Base-by-base conservation (phyloP, 2,797 vertebrate genomes). In the Hoplostethus mediterraneus region DNA sequence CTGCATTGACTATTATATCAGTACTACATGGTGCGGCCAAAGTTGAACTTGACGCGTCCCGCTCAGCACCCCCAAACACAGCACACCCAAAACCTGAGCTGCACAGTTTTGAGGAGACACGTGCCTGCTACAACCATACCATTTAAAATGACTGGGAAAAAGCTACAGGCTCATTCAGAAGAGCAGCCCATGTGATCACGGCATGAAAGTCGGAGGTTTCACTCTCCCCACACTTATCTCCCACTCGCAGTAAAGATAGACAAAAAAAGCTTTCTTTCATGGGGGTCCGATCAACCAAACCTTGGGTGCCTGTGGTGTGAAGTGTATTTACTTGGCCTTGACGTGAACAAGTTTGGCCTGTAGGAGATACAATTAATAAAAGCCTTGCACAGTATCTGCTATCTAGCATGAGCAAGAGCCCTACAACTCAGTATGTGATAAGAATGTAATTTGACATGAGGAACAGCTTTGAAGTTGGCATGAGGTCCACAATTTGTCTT, bases 391-490 rank as follows among this genome's bases (percentile, higher is more conserved):
- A 72, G 47, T 47, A 8, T 30, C 17, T 45, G 54, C 63, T 56
- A 77, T 67, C 66, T 33, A 6, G 25, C 36, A 5, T 62, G 70
- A 75, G 60, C 48, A 58, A 21, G 25, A 61, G 63, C 21, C 49
- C 25, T 17, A 6, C 17, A 44, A 42, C 33, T 47, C 57, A 62
- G 16, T 25, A 63, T 73, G 16, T 53, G 52, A 72, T 30, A 42
- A 63, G 58, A 87, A 72, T 54, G 25, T 57, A 8, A 79, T 77
- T 72, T 62, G 67, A 84, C 44, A 44, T 12, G 0, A 78, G 53
- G 53, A 54, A 54, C 12, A 54, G 11, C 2, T 30, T 54, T 54
- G 28, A 14, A 31, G 45, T 48, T 5, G 6, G 8, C 45, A 48
- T n/a, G 16, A 48, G 6, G 5, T n/a, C 45, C 45, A 48, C 16